Evolutionary conservation across 2,113 vertebrate species (phyloP).

Genomic region (Elephas maximus): DNA sequence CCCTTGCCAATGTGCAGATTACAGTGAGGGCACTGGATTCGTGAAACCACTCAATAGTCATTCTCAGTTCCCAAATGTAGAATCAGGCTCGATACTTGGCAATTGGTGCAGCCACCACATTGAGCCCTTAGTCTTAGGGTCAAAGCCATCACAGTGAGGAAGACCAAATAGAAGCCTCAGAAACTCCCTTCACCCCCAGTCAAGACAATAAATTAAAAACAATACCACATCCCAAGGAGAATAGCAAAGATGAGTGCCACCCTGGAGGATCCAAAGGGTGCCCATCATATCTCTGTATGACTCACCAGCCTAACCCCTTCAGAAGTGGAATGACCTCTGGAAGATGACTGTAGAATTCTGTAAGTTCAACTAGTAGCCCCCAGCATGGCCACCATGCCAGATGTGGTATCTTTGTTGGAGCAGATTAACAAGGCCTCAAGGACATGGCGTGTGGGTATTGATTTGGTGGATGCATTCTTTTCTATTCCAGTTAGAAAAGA

Average conservation of each 20-base stretch:
- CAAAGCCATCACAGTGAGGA: not conserved
- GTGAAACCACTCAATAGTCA: not conserved
- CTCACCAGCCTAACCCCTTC: not conserved
- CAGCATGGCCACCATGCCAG: not conserved
- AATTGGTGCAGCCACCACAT: not conserved
- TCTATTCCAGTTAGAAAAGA: not conserved
- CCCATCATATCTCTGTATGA: no score
- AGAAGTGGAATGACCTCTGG: not conserved
- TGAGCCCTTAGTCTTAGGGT: not conserved
- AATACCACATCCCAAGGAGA: not conserved
- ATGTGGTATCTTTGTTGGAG: not conserved
- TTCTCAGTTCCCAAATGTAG: not conserved
- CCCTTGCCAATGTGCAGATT: not conserved
- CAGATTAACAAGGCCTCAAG: not conserved
- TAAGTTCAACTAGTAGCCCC: not conserved
- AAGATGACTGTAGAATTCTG: not conserved
- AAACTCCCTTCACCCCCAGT: not conserved
- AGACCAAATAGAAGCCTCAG: not conserved
- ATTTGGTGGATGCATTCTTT: not conserved
- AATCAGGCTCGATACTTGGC: no score
- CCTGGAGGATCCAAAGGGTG: not conserved
- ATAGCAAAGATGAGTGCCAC: not conserved
- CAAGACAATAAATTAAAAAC: not conserved
- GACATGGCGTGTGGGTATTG: not conserved
- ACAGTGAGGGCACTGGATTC: not conserved